phyloP scores from a whole-genome alignment of 2,113 vertebrate species.

The Meriones unguiculatus region DNA sequence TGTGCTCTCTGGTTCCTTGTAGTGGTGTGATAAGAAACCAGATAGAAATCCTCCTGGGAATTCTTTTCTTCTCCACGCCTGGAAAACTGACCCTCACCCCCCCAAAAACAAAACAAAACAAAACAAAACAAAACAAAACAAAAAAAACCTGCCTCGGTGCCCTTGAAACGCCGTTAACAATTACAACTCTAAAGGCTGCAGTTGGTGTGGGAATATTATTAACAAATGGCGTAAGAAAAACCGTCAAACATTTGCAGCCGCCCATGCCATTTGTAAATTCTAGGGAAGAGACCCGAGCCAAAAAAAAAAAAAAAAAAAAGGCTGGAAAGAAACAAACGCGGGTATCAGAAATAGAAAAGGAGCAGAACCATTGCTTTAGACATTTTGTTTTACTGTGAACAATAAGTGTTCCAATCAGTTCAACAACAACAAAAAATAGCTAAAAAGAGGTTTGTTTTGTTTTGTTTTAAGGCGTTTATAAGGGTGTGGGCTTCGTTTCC shows the following conservation, averaged over 20 bases:
- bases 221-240: conserved; percentile 68
- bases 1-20: background rate
- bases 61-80: background rate
- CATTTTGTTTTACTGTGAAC: conserved; percentile 42
- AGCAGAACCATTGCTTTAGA: conserved; percentile 49
- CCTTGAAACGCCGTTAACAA: conserved; percentile 56
- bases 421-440: conserved; percentile 54
- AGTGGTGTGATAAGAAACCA: conserved; percentile 52
- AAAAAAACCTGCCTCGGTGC: background rate
- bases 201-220: conserved; percentile 46
- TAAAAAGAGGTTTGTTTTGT: conserved; percentile 11
- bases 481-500: conserved; percentile 59
- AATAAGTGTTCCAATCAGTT: conserved; percentile 51
- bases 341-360: conserved; percentile 65
- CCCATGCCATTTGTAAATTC: conserved; percentile 68
- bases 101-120: background rate
- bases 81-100: background rate
- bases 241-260: conserved; percentile 43
- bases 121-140: background rate
- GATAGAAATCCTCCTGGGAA: conserved; percentile 61
- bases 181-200: conserved; percentile 37
- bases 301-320: background rate
- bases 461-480: conserved; percentile 45
- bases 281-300: conserved; percentile 54
- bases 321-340: conserved; percentile 62